These are phyloP conservation scores for Siniperca undulata DNA, from an alignment of 2,797 vertebrate species.

Conservation along the genomic window DNA sequence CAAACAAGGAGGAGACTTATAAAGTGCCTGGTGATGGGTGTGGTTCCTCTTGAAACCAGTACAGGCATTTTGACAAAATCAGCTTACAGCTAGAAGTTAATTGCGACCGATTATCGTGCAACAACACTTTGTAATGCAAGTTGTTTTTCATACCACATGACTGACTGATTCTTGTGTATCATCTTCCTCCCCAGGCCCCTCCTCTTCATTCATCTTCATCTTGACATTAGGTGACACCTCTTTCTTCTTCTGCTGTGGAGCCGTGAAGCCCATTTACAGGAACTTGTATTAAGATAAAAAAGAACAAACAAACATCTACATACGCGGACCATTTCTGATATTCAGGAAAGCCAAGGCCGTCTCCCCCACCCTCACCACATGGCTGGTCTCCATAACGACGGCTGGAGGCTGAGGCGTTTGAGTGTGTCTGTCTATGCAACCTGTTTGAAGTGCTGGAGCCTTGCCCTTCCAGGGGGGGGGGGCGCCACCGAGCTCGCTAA, in stretches of 20 bases:
- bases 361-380: conserved; percentile 85
- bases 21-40: background rate
- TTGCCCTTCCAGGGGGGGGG: conserved; percentile 85
- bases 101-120: background rate
- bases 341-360: conserved; percentile 92
- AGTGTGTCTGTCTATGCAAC: conserved; percentile 97
- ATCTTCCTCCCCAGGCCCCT: conserved; percentile 87
- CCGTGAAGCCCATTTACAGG: conserved; percentile 71
- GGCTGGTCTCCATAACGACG: conserved; percentile 94
- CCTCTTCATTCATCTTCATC: conserved; percentile 97
- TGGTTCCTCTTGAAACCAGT: background rate
- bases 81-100: background rate
- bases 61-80: background rate
- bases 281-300: conserved; percentile 65
- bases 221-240: conserved; percentile 90
- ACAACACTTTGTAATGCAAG: background rate
- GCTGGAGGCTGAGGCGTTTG: conserved; percentile 93
- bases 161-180: conserved; percentile 13
- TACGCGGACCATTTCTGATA: conserved; percentile 93
- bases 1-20: background rate
- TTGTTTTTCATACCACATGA: background rate
- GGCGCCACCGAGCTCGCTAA: conserved; percentile 86
- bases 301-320: conserved; percentile 65
- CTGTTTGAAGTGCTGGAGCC: conserved; percentile 91
- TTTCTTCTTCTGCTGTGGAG: conserved; percentile 89